These are phyloP conservation scores for Abramis brama DNA, from an alignment of 2,113 vertebrate species.

Conservation along the genomic window DNA sequence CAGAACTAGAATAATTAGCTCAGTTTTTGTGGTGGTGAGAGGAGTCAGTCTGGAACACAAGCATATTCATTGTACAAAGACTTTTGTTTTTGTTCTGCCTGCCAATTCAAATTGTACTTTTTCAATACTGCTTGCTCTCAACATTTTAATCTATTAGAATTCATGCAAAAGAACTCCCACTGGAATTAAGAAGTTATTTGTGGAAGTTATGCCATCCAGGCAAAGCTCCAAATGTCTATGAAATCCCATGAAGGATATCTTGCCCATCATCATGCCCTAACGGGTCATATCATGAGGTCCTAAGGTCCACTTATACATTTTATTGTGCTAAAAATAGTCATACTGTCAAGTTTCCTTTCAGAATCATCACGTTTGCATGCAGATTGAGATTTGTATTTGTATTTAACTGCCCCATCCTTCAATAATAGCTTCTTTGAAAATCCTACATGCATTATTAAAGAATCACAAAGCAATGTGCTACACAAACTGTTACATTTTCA, in stretches of 20 bases:
- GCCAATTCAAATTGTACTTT: neutral
- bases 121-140: neutral
- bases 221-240: neutral
- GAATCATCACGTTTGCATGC: neutral
- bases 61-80: neutral
- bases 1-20: neutral
- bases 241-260: neutral
- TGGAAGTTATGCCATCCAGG: neutral
- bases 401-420: neutral
- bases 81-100: neutral
- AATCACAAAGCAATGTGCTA: too few species aligned
- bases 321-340: too few species aligned
- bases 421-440: neutral
- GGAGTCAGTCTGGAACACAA: neutral
- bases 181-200: neutral
- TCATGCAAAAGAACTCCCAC: neutral
- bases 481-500: too few species aligned
- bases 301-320: neutral
- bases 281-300: neutral
- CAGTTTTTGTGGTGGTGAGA: neutral
- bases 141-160: neutral
- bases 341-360: neutral
- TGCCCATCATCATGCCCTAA: neutral
- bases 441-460: too few species aligned
- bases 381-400: neutral